Base-by-base conservation (phyloP, 2,888 invertebrate species). In the Panopea generosa region DNA sequence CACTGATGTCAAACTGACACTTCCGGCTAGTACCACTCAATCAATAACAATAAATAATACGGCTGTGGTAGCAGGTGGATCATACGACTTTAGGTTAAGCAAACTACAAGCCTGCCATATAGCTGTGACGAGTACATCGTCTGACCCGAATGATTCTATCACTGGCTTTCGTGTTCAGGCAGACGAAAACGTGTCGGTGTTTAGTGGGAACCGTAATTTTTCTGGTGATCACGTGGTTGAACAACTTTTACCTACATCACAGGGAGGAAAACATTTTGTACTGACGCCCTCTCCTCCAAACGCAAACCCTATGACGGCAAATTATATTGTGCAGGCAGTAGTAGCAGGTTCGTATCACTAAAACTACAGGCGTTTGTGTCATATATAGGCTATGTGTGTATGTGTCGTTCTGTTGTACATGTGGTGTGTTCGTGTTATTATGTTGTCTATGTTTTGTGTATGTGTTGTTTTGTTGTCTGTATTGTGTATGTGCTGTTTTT, bases 291-390 rank as follows among this genome's bases (percentile, higher is more conserved):
- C 55, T 1, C 57, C 60, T 33, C 61, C 66, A 2, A 4, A 2
- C 1, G n/a, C 2, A 18, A 69, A 75, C n/a, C 26, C 27, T 0
- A 43, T 56, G 26, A 1, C 38, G n/a, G 76, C 79, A 16, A 66
- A 47, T 1, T 79, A 69, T 40, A 66, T 72, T 49, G 50, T 79
- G 6, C 72, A n/a, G n/a, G n/a, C n/a, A n/a, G n/a, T n/a, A n/a
- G n/a, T n/a, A n/a, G n/a, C n/a, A n/a, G n/a, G n/a, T n/a, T n/a
- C n/a, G n/a, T n/a, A n/a, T n/a, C n/a, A n/a, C n/a, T n/a, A n/a
- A n/a, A n/a, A n/a, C n/a, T n/a, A n/a, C n/a, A n/a, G n/a, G n/a
- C n/a, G n/a, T n/a, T n/a, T n/a, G n/a, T n/a, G n/a, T n/a, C n/a
- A n/a, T n/a, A n/a, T n/a, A n/a, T n/a, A n/a, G n/a, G n/a, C n/a